Evolutionary conservation across 2,113 vertebrate genomes (phyloP).

Genomic region (Axis porcinus): DNA sequence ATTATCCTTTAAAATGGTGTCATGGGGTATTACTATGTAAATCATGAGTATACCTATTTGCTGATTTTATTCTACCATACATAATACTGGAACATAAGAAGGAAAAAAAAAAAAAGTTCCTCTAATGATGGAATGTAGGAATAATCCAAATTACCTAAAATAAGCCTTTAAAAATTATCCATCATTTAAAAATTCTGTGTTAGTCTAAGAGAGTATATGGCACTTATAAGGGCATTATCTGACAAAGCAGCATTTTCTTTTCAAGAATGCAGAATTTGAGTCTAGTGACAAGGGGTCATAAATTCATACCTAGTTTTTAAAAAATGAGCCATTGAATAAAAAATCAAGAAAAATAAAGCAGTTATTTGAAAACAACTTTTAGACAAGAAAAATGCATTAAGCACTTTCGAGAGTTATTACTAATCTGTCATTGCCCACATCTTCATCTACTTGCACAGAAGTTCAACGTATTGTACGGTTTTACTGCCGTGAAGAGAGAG

Average conservation of each 20-base stretch:
- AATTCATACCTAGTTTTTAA: not conserved
- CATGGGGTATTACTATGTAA: not conserved
- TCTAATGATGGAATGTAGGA: not conserved
- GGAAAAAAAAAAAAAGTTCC: not conserved
- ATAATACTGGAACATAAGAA: not conserved
- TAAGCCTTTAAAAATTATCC: not conserved
- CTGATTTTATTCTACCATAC: not conserved
- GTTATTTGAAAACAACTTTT: not conserved
- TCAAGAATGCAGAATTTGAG: not conserved
- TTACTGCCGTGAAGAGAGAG: not conserved
- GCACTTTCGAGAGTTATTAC: not conserved
- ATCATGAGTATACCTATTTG: not conserved
- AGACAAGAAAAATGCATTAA: not conserved
- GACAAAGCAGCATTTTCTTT: not conserved
- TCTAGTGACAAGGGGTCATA: not conserved
- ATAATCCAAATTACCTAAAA: slow-evolving; percentile 21
- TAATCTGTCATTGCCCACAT: not conserved
- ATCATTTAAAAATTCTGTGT: not conserved
- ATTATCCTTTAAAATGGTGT: not conserved
- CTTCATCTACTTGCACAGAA: not conserved
- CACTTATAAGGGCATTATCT: not conserved
- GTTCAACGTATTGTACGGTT: not conserved
- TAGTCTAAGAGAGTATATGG: not conserved
- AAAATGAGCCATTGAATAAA: not conserved
- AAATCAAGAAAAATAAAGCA: not conserved